phyloP scores from a whole-genome alignment of 2,888 invertebrate species.

The Furcula furcula region DNA sequence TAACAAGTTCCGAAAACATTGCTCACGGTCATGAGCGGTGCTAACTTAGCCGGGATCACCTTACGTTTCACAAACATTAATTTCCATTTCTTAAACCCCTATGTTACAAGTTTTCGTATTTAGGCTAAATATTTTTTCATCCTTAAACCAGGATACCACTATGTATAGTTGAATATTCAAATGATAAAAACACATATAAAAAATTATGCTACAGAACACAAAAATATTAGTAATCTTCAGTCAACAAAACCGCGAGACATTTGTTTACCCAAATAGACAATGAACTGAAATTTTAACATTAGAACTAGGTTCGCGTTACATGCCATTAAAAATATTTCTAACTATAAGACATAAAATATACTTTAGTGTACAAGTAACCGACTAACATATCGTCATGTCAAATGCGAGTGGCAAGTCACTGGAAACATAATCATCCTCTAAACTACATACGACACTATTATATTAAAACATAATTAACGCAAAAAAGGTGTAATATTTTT shows the following conservation, averaged over 20 bases:
- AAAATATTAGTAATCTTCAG: slow-evolving; percentile 33
- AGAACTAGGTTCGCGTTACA: slow-evolving; percentile 29
- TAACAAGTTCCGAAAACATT: slow-evolving; percentile 38
- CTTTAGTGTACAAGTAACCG: slow-evolving; percentile 24
- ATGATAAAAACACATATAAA: slow-evolving; percentile 23
- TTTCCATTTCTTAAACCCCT: slow-evolving; percentile 40
- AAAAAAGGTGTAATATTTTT: slow-evolving; percentile 25
- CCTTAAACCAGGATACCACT: slow-evolving; percentile 18
- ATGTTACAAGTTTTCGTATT: slow-evolving; percentile 30
- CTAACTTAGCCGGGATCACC: slow-evolving; percentile 34
- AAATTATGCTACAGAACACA: slow-evolving; percentile 22
- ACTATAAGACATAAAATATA: slow-evolving; percentile 25
- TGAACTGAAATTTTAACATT: slow-evolving; percentile 29
- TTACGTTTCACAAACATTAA: slow-evolving; percentile 46
- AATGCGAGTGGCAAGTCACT: slow-evolving; percentile 28
- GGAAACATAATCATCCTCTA: slow-evolving; percentile 19
- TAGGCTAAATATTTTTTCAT: slow-evolving; percentile 28
- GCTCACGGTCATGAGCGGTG: slow-evolving; percentile 59
- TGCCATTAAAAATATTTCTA: slow-evolving; percentile 39
- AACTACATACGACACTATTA: slow-evolving; percentile 19
- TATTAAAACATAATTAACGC: slow-evolving; percentile 11
- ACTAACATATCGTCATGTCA: too few relatives aligned
- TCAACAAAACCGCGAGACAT: slow-evolving; percentile 31
- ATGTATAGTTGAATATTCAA: slow-evolving; percentile 22
- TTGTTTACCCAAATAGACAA: slow-evolving; percentile 21